phyloP scores from a whole-genome alignment of 2,888 invertebrate genomes.

The Callosobruchus maculatus region DNA sequence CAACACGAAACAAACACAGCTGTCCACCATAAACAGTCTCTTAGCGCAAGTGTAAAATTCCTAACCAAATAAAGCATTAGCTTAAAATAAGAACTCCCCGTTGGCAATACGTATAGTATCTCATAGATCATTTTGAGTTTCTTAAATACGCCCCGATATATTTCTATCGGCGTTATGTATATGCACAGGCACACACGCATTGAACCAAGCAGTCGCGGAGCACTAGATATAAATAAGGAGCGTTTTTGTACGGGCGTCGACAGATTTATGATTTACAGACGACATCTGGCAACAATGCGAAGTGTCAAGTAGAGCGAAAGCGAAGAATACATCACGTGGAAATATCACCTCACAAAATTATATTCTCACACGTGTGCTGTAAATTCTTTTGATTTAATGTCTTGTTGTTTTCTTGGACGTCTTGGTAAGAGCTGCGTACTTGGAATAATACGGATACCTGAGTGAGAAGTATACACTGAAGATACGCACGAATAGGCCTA shows the following conservation, averaged over 20 bases:
- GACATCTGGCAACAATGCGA: not conserved
- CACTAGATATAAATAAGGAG: not conserved
- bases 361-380: not conserved
- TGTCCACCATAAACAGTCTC: too few relatives aligned
- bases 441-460: not conserved
- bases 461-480: not conserved
- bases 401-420: not conserved
- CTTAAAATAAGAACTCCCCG: not conserved
- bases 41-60: not conserved
- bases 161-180: not conserved
- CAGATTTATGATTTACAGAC: not conserved
- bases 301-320: not conserved
- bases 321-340: not conserved
- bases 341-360: not conserved
- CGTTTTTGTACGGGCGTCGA: not conserved
- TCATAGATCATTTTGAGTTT: not conserved
- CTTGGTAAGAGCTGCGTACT: not conserved
- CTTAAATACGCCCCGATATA: not conserved
- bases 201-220: not conserved
- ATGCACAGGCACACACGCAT: not conserved
- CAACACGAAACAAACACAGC: too few relatives aligned
- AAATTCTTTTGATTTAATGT: not conserved
- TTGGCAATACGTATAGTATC: not conserved
- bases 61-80: not conserved
- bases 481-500: not conserved